These are phyloP conservation scores for Orchestes rusci DNA, from an alignment of 2,888 invertebrate species.

Conservation along the genomic window DNA sequence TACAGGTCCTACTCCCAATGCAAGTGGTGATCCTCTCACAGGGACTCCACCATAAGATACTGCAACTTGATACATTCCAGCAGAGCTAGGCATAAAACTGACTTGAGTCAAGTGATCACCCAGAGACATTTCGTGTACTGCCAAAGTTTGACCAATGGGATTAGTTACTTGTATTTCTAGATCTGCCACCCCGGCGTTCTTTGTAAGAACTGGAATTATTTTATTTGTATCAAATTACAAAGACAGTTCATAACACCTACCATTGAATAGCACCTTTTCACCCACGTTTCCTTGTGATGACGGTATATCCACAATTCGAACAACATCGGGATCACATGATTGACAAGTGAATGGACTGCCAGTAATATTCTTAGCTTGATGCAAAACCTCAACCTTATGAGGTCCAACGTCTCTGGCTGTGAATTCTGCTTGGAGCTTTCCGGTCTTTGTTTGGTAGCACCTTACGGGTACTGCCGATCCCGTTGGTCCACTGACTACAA, in stretches of 20 bases:
- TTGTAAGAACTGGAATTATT: conserved; percentile 66
- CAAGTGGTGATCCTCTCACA: conserved; percentile 49
- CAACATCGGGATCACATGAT: conserved; percentile 80
- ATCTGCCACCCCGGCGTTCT: conserved; percentile 77
- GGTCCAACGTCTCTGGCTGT: conserved; percentile 70
- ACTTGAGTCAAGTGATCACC: conserved; percentile 67
- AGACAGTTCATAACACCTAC: too few relatives aligned
- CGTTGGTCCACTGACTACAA: conserved; percentile 59
- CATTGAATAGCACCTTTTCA: conserved; percentile 73
- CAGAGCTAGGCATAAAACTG: conserved; percentile 76
- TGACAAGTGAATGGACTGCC: conserved; percentile 94
- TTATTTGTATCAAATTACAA: too few relatives aligned
- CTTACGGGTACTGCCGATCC: conserved; percentile 48
- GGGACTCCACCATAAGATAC: conserved; percentile 60
- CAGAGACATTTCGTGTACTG: conserved; percentile 66
- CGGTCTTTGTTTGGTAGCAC: conserved; percentile 95
- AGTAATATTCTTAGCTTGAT: conserved; percentile 80
- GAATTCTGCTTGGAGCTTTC: conserved; percentile 91
- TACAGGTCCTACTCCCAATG: conserved; percentile 55
- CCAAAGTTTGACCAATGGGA: conserved; percentile 75
- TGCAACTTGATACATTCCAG: conserved; percentile 64
- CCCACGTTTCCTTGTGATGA: conserved; percentile 72
- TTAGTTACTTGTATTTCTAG: conserved; percentile 82
- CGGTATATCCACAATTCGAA: conserved; percentile 69
- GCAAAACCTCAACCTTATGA: conserved; percentile 70